A percentile compares a stretch with the other conserved stretches of the same genome.
Conservation (phyloP, 1,140 invertebrate species). For the Spodoptera litura region DNA sequence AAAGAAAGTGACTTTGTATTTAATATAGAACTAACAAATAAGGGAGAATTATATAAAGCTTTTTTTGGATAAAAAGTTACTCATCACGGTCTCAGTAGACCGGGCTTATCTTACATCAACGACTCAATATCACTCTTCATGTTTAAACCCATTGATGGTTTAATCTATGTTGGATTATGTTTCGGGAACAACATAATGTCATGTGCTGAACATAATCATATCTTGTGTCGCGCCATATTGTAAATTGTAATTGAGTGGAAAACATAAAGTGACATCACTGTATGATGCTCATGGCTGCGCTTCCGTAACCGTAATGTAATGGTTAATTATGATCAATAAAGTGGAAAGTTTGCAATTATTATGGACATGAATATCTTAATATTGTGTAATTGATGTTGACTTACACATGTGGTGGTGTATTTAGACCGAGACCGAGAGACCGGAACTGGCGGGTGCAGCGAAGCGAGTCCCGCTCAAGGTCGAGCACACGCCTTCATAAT, state of each 20-base stretch:
- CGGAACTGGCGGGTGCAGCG: constrained; percentile 69
- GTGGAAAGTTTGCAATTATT: neutral
- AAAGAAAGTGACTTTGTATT: neutral
- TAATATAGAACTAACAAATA: constrained; percentile 12
- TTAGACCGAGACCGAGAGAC: constrained; percentile 63
- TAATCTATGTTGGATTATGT: too few species aligned
- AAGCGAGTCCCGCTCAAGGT: constrained; percentile 68
- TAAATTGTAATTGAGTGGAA: constrained; percentile 18
- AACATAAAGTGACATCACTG: constrained; percentile 22
- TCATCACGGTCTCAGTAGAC: too few species aligned
- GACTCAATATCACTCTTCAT: too few species aligned
- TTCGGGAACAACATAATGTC: neutral
- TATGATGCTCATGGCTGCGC: constrained; percentile 18
- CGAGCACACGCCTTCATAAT: constrained; percentile 61
- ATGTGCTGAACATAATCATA: neutral
- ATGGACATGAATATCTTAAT: neutral
- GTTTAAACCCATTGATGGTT: too few species aligned
- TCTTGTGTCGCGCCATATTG: neutral
- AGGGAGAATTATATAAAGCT: neutral
- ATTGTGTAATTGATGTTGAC: constrained; percentile 46
- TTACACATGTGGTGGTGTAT: constrained; percentile 62
- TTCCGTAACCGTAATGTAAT: constrained; percentile 14
- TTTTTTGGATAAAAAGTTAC: neutral
- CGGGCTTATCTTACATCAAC: too few species aligned
- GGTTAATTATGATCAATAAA: neutral